Evolutionary conservation across 1,140 invertebrate genomes (phyloP).

Genomic region (Drosophila tsacasi): DNA sequence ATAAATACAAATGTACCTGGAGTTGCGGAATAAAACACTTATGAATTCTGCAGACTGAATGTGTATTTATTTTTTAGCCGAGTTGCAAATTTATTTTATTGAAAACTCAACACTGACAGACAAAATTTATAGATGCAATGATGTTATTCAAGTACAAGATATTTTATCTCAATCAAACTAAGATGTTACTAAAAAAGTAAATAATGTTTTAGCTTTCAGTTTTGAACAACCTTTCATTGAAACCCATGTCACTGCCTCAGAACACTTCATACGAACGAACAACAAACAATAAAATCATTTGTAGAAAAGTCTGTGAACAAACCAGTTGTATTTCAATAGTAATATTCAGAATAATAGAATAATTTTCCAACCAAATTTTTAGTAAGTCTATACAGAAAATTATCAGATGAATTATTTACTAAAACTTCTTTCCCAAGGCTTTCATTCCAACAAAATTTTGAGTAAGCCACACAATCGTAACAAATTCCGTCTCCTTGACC

Average conservation of each 20-base stretch:
- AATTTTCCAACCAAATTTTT: not conserved
- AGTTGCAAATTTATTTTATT: constrained; percentile 14
- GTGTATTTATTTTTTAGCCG: not conserved
- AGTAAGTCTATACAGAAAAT: not conserved
- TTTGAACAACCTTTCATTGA: not conserved
- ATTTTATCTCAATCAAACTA: no score
- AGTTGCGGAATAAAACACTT: not conserved
- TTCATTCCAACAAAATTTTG: not conserved
- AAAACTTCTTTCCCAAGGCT: not conserved
- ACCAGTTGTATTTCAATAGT: not conserved
- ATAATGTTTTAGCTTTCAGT: no score
- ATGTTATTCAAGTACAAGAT: no score
- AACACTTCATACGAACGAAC: not conserved
- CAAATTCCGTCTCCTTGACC: not conserved
- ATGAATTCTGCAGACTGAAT: not conserved
- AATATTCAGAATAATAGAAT: not conserved
- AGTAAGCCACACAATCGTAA: not conserved
- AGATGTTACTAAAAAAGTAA: no score
- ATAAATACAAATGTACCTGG: not conserved
- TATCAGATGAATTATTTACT: not conserved
- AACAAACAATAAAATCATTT: not conserved
- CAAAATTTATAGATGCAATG: no score
- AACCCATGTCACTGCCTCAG: not conserved
- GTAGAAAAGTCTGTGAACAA: not conserved
- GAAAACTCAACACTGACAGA: no score